Evolutionary conservation across 53 echinoderm and acorn worm species (phyloP).

Genomic region (Paracentrotus lividus): DNA sequence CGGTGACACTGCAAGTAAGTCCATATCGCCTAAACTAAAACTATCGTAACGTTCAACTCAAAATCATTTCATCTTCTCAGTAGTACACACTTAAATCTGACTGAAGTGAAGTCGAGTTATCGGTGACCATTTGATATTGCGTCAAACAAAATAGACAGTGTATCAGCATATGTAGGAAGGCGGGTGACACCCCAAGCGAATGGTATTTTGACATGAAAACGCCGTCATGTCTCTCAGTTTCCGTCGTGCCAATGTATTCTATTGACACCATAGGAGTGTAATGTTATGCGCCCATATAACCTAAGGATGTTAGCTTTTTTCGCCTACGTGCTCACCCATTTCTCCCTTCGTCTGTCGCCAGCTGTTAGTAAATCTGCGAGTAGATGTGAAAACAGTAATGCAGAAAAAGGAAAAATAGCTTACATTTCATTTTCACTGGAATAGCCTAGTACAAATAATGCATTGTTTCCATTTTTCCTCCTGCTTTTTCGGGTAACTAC

Average conservation of each 20-base stretch:
- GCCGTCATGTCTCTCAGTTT: background rate
- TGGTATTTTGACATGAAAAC: background rate
- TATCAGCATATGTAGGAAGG: background rate
- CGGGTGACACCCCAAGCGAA: constrained; percentile 7
- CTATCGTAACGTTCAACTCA: background rate
- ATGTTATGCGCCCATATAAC: constrained; percentile 29
- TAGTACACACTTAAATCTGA: background rate
- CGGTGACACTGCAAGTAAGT: too few relatives aligned
- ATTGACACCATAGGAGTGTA: constrained; percentile 34
- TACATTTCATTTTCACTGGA: background rate
- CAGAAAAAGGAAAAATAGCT: background rate
- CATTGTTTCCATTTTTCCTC: background rate
- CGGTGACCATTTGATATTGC: background rate
- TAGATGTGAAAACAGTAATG: background rate
- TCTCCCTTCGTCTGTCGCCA: background rate
- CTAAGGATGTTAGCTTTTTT: constrained; percentile 22
- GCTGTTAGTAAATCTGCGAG: background rate
- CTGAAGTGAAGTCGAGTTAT: background rate
- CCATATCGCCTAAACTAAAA: background rate
- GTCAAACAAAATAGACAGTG: constrained; percentile 17
- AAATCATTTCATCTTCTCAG: background rate
- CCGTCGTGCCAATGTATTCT: constrained; percentile 8
- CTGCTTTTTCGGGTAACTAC: too few relatives aligned
- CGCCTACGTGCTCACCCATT: background rate
- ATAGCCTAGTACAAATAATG: background rate